These are phyloP conservation scores for Apodemus speciosus DNA, from an alignment of 2,113 vertebrate species.

Conservation along the genomic window DNA sequence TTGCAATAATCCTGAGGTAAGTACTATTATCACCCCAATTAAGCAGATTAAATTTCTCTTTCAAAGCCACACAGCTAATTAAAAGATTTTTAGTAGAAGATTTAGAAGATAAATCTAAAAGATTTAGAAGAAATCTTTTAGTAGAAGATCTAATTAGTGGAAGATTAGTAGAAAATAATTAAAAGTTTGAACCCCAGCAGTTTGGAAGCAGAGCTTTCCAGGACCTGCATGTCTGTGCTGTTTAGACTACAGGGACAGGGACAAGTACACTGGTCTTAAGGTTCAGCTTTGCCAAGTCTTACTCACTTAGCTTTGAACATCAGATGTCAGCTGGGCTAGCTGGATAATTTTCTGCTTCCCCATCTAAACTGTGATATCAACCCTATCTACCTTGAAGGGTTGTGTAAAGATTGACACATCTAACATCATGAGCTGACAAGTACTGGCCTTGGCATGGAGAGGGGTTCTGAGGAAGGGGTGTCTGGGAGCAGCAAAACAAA, in stretches of 20 bases:
- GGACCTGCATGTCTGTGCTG: neutral
- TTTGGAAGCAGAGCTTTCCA: neutral
- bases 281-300: neutral
- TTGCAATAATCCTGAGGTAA: neutral
- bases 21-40: neutral
- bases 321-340: neutral
- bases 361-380: neutral
- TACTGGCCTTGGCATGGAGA: no score
- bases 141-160: slow-evolving; percentile 51
- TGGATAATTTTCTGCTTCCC: neutral
- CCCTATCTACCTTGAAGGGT: no score
- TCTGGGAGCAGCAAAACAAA: no score
- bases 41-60: slow-evolving; percentile 18
- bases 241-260: neutral
- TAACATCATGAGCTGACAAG: neutral
- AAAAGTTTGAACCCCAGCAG: neutral
- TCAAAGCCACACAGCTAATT: slow-evolving; percentile 23
- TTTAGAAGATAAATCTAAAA: slow-evolving; percentile 52
- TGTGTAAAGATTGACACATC: rapidly evolving
- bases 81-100: slow-evolving; percentile 37
- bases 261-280: neutral
- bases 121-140: slow-evolving; percentile 46
- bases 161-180: slow-evolving; percentile 49
- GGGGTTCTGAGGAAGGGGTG: no score
- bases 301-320: neutral